Conservation (phyloP, 1,140 invertebrate genomes). For the Colletes gigas region DNA sequence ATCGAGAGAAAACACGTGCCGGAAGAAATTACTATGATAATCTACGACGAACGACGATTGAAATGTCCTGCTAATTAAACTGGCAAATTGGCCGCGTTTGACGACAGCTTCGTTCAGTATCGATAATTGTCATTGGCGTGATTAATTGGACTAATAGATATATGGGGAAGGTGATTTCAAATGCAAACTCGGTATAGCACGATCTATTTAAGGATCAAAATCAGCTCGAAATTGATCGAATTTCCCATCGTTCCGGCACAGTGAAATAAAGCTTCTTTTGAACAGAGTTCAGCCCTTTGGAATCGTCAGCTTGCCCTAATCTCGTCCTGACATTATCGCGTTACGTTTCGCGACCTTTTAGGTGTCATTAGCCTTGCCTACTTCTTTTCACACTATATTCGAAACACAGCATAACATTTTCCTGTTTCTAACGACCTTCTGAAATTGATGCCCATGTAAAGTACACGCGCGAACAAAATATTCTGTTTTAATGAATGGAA, state of each 20-base stretch:
- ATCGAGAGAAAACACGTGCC: constrained; percentile 5
- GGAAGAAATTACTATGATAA: background rate
- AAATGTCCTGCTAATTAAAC: background rate
- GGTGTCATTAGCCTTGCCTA: background rate
- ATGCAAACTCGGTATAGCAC: too few species aligned
- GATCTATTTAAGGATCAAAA: background rate
- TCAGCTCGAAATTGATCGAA: too few species aligned
- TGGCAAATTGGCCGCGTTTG: background rate
- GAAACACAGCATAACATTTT: background rate
- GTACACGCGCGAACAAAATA: background rate
- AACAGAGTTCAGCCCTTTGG: background rate
- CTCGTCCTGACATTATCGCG: background rate
- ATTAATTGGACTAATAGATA: background rate
- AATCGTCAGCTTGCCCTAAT: background rate
- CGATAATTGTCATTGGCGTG: background rate
- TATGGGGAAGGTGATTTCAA: background rate
- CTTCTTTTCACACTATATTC: background rate
- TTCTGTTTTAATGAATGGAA: background rate
- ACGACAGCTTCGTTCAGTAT: background rate
- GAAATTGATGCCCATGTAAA: background rate
- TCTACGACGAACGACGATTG: background rate
- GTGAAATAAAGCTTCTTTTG: too few species aligned
- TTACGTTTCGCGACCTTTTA: background rate
- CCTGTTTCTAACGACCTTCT: background rate
- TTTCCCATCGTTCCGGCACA: too few species aligned